Base-by-base conservation (phyloP, 2,113 vertebrate species). In the Centropristis striata region DNA sequence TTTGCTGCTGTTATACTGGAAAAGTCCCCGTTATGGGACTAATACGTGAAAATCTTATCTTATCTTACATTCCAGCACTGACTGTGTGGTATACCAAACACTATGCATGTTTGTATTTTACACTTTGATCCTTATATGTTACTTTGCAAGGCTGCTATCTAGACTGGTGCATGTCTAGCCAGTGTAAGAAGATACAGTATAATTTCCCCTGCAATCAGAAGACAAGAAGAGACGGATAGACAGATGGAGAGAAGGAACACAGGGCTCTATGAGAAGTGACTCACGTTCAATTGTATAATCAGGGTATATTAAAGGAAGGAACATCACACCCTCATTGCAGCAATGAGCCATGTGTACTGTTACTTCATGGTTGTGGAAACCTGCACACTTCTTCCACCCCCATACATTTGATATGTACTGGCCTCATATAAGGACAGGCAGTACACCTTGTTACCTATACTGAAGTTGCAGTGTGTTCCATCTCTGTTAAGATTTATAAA, bases 201-300 rank as follows among this genome's bases (percentile, higher is more conserved):
- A 51, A 20, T 73, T 61, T 41, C 37, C 13, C 15, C 51, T 74
- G 83, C 64, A 69, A 76, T 70, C 80, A 87, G 55, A 69, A 49
- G 50, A 81, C 60, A 59, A 71, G 53, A 55, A 42, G 76, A 80
- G 84, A 86, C 42, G 41, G 88, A 82, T 76, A 50, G 79, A 75
- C 88, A 91, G 89, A 90, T 92, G 88, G 90, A 86, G 88, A 80
- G 49, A 46, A 88, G 79, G 88, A 87, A 77, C 77, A 75, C 66
- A 61, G 51, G 83, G 77, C 83, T 86, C 79, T 63, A 65, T 79
- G 75, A 86, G 78, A 90, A 72, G 70, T 92, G 90, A 92, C 80
- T 93, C 89, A 92, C 42, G 11, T 84, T 87, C 47, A 65, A 89
- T 92, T 92, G 91, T 91, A 86, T 91, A 90, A 92, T 91, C 88